Conservation (phyloP, 2,797 vertebrate genomes). For the Gadopsis marmoratus region DNA sequence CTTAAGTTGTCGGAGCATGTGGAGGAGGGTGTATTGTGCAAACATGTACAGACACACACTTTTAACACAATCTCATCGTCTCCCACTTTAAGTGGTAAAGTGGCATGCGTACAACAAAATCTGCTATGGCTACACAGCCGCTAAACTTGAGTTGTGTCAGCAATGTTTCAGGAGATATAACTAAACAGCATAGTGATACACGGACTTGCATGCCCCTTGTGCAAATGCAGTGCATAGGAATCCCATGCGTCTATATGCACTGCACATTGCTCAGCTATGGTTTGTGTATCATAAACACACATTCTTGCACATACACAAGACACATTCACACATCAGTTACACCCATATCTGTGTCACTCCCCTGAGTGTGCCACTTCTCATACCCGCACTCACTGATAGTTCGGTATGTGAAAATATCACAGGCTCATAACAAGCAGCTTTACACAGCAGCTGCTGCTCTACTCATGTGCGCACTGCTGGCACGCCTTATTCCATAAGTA, state of each 20-base stretch:
- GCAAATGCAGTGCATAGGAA: constrained; percentile 58
- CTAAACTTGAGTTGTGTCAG: constrained; percentile 45
- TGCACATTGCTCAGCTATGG: constrained; percentile 47
- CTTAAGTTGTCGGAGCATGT: constrained; percentile 30
- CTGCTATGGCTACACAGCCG: constrained; percentile 34
- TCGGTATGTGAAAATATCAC: constrained; percentile 73
- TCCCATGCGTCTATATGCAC: constrained; percentile 53
- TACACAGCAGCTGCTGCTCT: constrained; percentile 75
- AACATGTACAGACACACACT: constrained; percentile 56
- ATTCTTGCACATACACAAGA: constrained; percentile 49
- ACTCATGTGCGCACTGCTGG: constrained; percentile 61
- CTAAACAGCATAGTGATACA: constrained; percentile 29
- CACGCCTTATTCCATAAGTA: constrained; percentile 74
- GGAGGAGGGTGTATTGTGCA: constrained; percentile 42
- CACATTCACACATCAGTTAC: constrained; percentile 69
- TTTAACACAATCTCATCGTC: constrained; percentile 21
- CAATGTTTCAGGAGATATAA: constrained; percentile 45
- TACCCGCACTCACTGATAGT: constrained; percentile 56
- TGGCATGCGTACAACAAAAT: constrained; percentile 23
- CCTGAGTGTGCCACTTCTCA: constrained; percentile 68
- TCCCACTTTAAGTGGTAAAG: constrained; percentile 7
- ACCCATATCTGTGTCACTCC: constrained; percentile 72
- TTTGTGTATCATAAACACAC: constrained; percentile 60
- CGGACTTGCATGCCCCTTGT: constrained; percentile 46
- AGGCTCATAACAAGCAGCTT: constrained; percentile 70